Percentiles rank a stretch among this genome's conserved stretches.
Conservation (phyloP, 2,113 vertebrate species). For the Cathartes aura region DNA sequence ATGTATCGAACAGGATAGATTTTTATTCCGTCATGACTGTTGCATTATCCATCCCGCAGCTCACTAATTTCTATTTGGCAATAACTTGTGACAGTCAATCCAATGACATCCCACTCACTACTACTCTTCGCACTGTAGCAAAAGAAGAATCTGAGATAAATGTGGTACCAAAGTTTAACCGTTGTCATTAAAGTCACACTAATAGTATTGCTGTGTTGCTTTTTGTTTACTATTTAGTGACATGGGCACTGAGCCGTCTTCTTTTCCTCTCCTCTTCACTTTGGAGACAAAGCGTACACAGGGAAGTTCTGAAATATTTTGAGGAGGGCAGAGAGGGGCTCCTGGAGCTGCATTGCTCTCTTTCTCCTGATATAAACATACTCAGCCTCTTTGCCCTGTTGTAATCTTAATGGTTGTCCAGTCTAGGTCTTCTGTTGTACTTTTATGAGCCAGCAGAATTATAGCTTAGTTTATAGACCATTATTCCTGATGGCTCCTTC, state of each 20-base stretch:
- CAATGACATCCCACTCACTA: not conserved
- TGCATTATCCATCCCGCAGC: not conserved
- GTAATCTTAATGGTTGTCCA: not conserved
- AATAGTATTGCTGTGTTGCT: not conserved
- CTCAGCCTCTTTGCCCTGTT: not conserved
- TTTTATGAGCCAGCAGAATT: not conserved
- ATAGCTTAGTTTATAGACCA: not conserved
- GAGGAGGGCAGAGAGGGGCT: not conserved
- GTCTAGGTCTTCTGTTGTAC: not conserved
- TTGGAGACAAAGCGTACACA: not conserved
- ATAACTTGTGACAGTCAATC: not conserved
- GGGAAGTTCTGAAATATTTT: not conserved
- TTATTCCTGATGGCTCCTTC: not conserved
- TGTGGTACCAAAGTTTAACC: not conserved
- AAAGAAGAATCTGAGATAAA: not conserved
- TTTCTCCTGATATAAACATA: not conserved
- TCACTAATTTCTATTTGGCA: not conserved
- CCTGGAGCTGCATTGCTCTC: not conserved
- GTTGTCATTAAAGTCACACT: not conserved
- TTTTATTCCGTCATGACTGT: not conserved
- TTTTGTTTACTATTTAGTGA: not conserved
- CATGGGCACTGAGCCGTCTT: not conserved
- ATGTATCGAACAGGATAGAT: not conserved
- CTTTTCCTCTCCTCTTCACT: not conserved
- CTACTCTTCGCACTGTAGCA: not conserved